Evolutionary conservation across 2,888 invertebrate species (phyloP).

Genomic region (Apomyelois bistriatella): DNA sequence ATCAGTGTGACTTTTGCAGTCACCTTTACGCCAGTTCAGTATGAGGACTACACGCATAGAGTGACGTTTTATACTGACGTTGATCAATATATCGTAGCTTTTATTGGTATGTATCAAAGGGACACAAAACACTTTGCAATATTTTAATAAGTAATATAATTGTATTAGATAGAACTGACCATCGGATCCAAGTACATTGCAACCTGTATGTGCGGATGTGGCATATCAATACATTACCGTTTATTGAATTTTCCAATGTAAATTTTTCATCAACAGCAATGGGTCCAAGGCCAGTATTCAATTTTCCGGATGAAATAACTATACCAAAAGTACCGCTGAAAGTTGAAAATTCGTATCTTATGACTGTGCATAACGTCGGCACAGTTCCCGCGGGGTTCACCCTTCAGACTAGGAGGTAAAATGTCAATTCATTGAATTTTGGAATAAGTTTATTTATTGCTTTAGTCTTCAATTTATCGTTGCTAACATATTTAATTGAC

Average conservation of each 20-base stretch:
- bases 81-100: slow-evolving; percentile 76
- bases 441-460: no score
- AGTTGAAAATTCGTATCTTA: slow-evolving; percentile 41
- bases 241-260: no score
- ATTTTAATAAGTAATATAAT: no score
- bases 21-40: slow-evolving; percentile 80
- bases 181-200: no score
- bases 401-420: slow-evolving; percentile 52
- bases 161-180: no score
- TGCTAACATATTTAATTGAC: no score
- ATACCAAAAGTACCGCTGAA: slow-evolving; percentile 59
- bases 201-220: no score
- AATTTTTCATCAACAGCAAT: slow-evolving; percentile 40
- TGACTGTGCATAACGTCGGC: slow-evolving; percentile 53
- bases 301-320: slow-evolving; percentile 57
- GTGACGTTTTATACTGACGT: slow-evolving; percentile 75
- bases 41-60: slow-evolving; percentile 76
- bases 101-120: slow-evolving; percentile 80
- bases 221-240: no score
- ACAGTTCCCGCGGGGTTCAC: slow-evolving; percentile 53
- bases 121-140: no score
- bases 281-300: slow-evolving; percentile 63
- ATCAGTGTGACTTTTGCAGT: slow-evolving; percentile 81
- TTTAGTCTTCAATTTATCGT: no score
- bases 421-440: background rate